Evolutionary conservation across 2,888 invertebrate genomes (phyloP), one percentile per base, ranked within the genome.

Genomic region (Agonopterix heracliana): DNA sequence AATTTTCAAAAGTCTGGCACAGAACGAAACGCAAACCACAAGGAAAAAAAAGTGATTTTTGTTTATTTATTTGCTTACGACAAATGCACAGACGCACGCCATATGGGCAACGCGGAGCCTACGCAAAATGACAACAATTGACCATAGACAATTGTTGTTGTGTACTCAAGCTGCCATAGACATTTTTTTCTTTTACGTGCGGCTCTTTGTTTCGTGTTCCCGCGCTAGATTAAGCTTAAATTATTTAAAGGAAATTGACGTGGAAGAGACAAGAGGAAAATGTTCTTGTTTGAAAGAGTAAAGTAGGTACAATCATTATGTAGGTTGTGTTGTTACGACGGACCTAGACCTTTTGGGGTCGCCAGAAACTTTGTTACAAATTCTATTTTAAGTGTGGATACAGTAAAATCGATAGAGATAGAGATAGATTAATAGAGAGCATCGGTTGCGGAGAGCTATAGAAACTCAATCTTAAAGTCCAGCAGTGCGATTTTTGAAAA

Each of bases 91-190:
- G 26, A 26, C 26, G 85, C 84, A 84, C 67, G 78, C 74, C 87
- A 87, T 76, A 76, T 81, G 86, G 81, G 58, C 60, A 62, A 74
- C 67, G 68, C 66, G 72, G 46, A 62, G 64, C 60, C 63, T 71
- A 84, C 81, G 83, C 83, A 86, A 84, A 86, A 85, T 83, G 73
- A 86, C 79, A 66, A 85, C 75, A 74, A 78, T 76, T 61, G 64
- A 54, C 59, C 67, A 58, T 61, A 63, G 68, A 81, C 84, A 78
- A 81, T 83, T 84, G 84, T 83, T 84, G 78, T 82, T 81, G 81
- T 81, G 76, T 75, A 66, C 70, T 62, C 65, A 67, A 59, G 65
- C 66, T 59, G 63, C 56, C 65, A 66, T 66, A 52, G 60, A 55
- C 50, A 57, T 54, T 41, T 73, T 66, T 59, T 52, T 47, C 55